Conservation (phyloP, 2,113 vertebrate genomes). For the Cichladusa arquata region DNA sequence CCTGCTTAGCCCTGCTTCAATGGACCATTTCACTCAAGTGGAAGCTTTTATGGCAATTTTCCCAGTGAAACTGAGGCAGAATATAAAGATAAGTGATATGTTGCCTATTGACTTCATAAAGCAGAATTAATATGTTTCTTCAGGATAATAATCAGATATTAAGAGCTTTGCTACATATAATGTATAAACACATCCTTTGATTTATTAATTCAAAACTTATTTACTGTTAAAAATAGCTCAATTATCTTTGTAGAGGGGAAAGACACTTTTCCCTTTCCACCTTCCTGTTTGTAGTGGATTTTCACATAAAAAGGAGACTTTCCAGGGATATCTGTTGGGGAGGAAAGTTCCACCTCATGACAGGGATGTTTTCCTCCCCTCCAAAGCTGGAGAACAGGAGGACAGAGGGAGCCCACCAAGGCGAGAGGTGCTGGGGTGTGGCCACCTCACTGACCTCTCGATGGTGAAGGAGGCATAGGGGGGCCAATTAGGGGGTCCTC, state of each 20-base stretch:
- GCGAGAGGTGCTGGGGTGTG: not conserved
- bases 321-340: fast-evolving
- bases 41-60: constrained; percentile 30
- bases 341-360: not conserved
- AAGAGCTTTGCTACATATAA: not conserved
- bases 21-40: not conserved
- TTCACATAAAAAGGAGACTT: not conserved
- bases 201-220: not conserved
- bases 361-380: not conserved
- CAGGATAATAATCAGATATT: not conserved
- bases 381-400: not conserved
- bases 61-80: constrained; percentile 13
- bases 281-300: not conserved
- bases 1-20: not conserved
- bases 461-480: not conserved
- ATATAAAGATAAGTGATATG: not conserved
- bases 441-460: not conserved
- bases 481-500: not conserved
- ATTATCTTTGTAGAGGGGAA: not conserved
- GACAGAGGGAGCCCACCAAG: not conserved
- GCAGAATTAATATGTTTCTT: not conserved
- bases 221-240: not conserved
- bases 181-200: not conserved
- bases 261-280: not conserved
- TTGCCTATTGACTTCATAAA: not conserved